These are phyloP conservation scores for Pluvianellus socialis DNA, from an alignment of 2,113 vertebrate species.

Conservation along the genomic window DNA sequence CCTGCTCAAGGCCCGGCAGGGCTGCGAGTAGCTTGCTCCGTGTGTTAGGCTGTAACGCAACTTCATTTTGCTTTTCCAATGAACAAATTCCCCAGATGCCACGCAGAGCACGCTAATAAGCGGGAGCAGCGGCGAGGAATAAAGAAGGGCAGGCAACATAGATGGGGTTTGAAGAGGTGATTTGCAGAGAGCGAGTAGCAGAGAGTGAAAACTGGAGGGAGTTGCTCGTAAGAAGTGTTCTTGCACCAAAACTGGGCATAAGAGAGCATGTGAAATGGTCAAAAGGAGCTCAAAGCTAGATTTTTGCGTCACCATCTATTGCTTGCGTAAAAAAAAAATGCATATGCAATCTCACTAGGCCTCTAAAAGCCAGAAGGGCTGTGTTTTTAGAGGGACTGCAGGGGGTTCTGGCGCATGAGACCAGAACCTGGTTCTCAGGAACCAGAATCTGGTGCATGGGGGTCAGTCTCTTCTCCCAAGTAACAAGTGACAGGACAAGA, in stretches of 20 bases:
- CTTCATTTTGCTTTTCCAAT: constrained; percentile 13
- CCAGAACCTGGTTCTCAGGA: too few relatives aligned
- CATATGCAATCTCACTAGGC: background rate
- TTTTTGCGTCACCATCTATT: background rate
- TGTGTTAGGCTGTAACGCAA: background rate
- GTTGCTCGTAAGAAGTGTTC: background rate
- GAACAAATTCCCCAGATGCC: constrained; percentile 33
- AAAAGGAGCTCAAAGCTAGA: background rate
- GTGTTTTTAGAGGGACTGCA: background rate
- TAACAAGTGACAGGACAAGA: too few relatives aligned
- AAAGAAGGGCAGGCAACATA: background rate
- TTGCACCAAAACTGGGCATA: background rate
- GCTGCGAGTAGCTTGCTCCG: background rate
- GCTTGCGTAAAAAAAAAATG: background rate
- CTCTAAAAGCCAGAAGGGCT: background rate
- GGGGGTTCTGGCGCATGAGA: background rate
- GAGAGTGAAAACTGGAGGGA: background rate
- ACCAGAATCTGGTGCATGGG: too few relatives aligned
- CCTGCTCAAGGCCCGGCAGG: background rate
- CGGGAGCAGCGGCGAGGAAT: background rate
- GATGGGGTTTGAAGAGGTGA: background rate
- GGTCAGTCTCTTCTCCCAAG: too few relatives aligned
- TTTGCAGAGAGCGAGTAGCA: background rate
- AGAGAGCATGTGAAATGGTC: background rate
- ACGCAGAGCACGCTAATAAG: constrained; percentile 8